Percentiles rank a stretch among this genome's conserved stretches.
phyloP scores from a whole-genome alignment of 1,140 invertebrate genomes.

The Dysdera silvatica region DNA sequence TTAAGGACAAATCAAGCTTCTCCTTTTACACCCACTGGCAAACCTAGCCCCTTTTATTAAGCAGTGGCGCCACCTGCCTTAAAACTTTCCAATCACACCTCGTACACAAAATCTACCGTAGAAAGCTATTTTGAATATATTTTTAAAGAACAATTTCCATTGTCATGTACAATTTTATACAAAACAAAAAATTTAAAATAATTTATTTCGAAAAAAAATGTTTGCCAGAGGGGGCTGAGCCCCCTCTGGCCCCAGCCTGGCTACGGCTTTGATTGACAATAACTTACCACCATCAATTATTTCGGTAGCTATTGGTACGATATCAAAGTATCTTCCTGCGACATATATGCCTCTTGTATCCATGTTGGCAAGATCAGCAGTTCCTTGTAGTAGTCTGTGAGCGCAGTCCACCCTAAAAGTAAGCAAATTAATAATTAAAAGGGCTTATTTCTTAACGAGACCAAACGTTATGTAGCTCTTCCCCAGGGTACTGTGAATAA shows the following conservation, averaged over 20 bases:
- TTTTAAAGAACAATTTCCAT: conserved; percentile 45
- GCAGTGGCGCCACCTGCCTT: too few species aligned
- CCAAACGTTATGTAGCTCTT: background rate
- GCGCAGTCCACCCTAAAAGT: conserved; percentile 63
- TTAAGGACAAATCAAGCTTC: too few species aligned
- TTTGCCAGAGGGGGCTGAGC: too few species aligned
- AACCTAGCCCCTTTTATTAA: too few species aligned
- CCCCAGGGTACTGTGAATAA: background rate
- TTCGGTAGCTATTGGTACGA: conserved; percentile 28
- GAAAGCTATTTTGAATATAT: too few species aligned
- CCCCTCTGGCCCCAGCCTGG: too few species aligned
- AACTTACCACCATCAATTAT: conserved; percentile 27
- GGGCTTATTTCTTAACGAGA: background rate
- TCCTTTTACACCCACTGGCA: too few species aligned
- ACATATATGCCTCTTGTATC: conserved; percentile 79
- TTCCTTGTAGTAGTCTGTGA: conserved; percentile 58
- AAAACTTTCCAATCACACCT: too few species aligned
- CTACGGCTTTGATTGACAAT: background rate
- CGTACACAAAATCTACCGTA: too few species aligned
- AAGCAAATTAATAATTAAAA: conserved; percentile 23
- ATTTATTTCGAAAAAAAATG: too few species aligned
- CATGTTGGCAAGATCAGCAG: conserved; percentile 68
- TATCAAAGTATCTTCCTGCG: conserved; percentile 46
- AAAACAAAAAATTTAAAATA: too few species aligned
- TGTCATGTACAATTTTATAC: too few species aligned